Evolutionary conservation across 2,797 vertebrate species (phyloP), one percentile per base, ranked within the genome.

Genomic region (Pelodytes ibericus): DNA sequence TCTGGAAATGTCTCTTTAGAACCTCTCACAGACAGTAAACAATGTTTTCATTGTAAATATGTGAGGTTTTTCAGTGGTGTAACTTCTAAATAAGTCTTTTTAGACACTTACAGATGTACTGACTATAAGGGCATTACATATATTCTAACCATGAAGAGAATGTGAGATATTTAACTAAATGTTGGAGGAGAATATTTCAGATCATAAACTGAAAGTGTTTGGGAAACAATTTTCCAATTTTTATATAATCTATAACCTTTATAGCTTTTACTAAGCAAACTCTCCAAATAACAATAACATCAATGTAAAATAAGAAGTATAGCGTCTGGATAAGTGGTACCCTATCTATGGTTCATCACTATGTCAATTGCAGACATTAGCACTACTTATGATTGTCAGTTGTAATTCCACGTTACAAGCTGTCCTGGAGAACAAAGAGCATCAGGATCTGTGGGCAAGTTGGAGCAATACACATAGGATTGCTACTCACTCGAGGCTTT

Each of bases 281-380:
- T 5, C 33, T 36, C 33, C 13, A 36, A 36, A 13, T 36, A 13
- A 66, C 15, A 27, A 36, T 66, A 25, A 66, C 41, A 65, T 44
- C 20, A 47, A 27, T 18, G 25, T 56, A 33, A 31, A 33, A 22
- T 36, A 53, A 33, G 30, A 36, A 36, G 3, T 36, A 33, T 16
- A 33, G 26, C 18, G 22, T 62, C 60, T 36, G n/a, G 31, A 8
- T 27, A n/a, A 20, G 30, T 22, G 31, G 3, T 3, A 25, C 10
- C 13, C 47, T 56, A 36, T 36, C 41, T 30, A 59, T 6, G 51
- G 24, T 16, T 63, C 60, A 64, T 63, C 18, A 24, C 31, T 5
- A 16, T 72, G 59, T 49, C 58, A 63, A 4, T 63, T 56, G n/a
- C 20, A 73, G 29, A 16, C 7, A 33, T 53, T 73, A 64, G 59